Evolutionary conservation across 2,113 vertebrate species (phyloP).

Genomic region (Galbula dea): DNA sequence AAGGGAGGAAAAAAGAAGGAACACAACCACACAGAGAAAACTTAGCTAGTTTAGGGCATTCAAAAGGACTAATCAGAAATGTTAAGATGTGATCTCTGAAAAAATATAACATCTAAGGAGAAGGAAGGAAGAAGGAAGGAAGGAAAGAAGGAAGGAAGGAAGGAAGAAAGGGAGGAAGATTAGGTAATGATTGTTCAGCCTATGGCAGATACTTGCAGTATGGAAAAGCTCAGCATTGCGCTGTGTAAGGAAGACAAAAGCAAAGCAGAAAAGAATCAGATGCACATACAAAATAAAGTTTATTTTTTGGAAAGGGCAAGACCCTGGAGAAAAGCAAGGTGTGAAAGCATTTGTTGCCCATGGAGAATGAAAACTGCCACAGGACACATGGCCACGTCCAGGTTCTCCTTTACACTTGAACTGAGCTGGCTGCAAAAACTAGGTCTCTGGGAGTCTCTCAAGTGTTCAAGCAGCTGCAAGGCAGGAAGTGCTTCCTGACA

Average conservation of each 20-base stretch:
- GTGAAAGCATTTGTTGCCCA: neutral
- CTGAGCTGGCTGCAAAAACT: neutral
- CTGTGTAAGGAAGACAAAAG: neutral
- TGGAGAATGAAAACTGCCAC: neutral
- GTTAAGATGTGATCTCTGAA: neutral
- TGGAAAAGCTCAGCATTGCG: neutral
- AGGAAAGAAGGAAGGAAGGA: too few species aligned
- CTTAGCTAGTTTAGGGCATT: neutral
- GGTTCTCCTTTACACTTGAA: neutral
- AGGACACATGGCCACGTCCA: neutral
- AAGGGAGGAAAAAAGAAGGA: slow-evolving; percentile 6
- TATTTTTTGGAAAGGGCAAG: neutral
- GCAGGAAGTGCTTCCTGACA: neutral
- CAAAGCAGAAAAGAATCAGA: neutral
- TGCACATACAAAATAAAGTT: neutral
- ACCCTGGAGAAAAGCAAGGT: neutral
- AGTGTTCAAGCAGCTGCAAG: neutral
- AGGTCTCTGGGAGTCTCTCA: neutral
- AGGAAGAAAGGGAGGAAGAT: neutral
- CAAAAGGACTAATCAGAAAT: neutral
- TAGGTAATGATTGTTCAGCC: neutral
- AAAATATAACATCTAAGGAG: neutral
- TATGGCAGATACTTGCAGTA: neutral
- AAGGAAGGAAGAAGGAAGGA: too few species aligned
- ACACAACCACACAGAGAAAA: neutral